Evolutionary conservation across 2,888 invertebrate species (phyloP).

Genomic region (Himalopsyche anomala): DNA sequence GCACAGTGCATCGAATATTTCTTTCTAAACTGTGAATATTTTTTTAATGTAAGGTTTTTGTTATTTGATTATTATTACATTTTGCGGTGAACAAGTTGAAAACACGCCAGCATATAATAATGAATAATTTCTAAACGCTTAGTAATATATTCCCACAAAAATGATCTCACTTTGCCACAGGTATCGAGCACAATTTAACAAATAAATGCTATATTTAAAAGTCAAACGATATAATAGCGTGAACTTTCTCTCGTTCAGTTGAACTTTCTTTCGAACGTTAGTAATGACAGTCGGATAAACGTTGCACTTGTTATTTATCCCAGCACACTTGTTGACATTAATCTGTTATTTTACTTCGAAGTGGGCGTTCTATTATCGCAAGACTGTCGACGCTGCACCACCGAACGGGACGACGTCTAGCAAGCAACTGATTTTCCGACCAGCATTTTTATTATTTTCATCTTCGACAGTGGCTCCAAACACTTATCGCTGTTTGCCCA

Average conservation of each 20-base stretch:
- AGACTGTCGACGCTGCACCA: conserved; percentile 10
- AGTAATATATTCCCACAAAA: neutral
- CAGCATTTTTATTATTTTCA: neutral
- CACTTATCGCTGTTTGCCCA: neutral
- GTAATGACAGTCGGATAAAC: neutral
- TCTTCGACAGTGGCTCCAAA: conserved; percentile 8
- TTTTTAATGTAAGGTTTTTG: too few relatives aligned
- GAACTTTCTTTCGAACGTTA: neutral
- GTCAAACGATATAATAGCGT: neutral
- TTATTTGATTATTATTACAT: too few relatives aligned
- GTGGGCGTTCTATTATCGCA: neutral
- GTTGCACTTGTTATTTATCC: too few relatives aligned
- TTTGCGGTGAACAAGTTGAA: too few relatives aligned
- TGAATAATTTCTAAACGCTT: neutral
- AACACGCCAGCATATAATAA: neutral
- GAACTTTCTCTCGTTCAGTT: conserved; percentile 1
- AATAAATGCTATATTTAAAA: neutral
- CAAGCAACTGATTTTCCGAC: conserved; percentile 19
- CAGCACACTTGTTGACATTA: neutral
- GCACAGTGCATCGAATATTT: too few relatives aligned
- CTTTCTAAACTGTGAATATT: too few relatives aligned
- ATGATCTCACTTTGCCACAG: conserved; percentile 14
- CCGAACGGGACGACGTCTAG: neutral
- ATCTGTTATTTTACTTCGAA: neutral
- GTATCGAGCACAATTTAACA: neutral